A percentile compares a stretch with the other conserved stretches of the same genome.
These are phyloP conservation scores for Sardina pilchardus DNA, from an alignment of 2,113 vertebrate species.

Conservation along the genomic window DNA sequence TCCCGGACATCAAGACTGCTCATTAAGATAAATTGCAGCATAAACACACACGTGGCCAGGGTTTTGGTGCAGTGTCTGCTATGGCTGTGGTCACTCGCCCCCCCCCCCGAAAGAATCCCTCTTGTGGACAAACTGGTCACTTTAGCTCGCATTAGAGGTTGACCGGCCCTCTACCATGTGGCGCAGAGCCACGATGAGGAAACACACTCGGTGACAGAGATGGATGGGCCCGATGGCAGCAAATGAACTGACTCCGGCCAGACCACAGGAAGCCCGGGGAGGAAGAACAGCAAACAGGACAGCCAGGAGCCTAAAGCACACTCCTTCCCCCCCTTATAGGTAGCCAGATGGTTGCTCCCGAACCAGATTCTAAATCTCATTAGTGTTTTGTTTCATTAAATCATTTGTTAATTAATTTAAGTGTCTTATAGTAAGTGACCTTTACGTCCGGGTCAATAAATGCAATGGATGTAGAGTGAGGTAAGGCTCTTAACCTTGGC, in stretches of 20 bases:
- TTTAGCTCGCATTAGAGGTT: not conserved
- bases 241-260: not conserved
- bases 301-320: not conserved
- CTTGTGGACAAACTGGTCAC: not conserved
- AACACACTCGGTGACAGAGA: conserved; percentile 6
- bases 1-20: not conserved
- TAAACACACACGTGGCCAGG: not conserved
- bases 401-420: conserved; percentile 52
- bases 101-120: not conserved
- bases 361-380: conserved; percentile 37
- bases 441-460: conserved; percentile 45
- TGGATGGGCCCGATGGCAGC: conserved; percentile 7
- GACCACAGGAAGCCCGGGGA: not conserved
- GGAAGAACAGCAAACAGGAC: conserved; percentile 2
- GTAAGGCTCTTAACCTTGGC: conserved; percentile 39
- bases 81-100: not conserved
- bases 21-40: conserved; percentile 10
- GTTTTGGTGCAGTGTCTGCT: not conserved
- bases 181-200: not conserved
- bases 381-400: conserved; percentile 45
- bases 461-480: conserved; percentile 31
- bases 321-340: not conserved
- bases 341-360: not conserved
- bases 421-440: conserved; percentile 40
- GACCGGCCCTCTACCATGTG: not conserved